Evolutionary conservation across 2,113 vertebrate genomes (phyloP).

Genomic region (Saccopteryx leptura): DNA sequence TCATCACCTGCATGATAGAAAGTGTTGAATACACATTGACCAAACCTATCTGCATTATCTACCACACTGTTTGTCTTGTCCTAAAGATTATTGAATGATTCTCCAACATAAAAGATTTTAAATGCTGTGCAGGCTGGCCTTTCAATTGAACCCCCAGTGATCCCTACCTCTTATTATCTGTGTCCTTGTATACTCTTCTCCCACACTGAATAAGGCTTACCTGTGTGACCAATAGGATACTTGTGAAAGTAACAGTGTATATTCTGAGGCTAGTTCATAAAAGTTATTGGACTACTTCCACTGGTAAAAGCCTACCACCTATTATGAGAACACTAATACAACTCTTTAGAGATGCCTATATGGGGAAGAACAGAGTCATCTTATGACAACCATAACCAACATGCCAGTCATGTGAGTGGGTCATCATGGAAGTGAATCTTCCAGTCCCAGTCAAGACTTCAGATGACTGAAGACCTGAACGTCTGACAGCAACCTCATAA

Average conservation of each 20-base stretch:
- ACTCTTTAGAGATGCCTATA: neutral
- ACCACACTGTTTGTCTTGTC: neutral
- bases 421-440: neutral
- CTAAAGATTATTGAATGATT: neutral
- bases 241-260: neutral
- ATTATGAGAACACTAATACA: neutral
- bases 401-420: neutral
- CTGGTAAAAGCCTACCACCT: neutral
- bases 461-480: neutral
- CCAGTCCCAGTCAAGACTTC: neutral
- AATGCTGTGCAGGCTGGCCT: neutral
- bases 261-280: neutral
- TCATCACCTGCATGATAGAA: neutral
- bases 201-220: neutral
- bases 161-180: neutral
- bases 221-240: neutral
- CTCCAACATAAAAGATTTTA: neutral
- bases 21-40: neutral
- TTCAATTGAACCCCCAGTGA: neutral
- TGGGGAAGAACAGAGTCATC: neutral
- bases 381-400: neutral
- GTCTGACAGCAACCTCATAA: neutral
- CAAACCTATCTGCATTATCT: neutral
- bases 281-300: constrained; percentile 10
- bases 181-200: neutral